Percentiles rank a stretch among this genome's conserved stretches.
Conservation (phyloP, 2,797 vertebrate species). For the Gallinago solitaria region DNA sequence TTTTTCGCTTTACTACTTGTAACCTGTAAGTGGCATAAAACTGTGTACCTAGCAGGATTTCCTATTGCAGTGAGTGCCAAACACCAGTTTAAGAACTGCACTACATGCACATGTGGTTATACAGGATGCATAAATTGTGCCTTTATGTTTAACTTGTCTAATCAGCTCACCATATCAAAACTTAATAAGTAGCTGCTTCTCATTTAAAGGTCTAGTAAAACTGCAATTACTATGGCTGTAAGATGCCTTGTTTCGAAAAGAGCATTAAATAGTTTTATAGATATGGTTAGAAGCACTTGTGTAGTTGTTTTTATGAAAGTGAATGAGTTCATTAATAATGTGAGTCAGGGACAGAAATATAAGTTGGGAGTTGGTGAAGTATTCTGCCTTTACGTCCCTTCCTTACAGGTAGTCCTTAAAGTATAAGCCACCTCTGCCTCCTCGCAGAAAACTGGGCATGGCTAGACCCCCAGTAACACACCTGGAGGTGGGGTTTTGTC, state of each 20-base stretch:
- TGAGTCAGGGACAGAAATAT: constrained; percentile 37
- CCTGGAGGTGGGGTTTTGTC: neutral
- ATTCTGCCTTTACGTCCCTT: neutral
- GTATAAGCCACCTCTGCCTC: neutral
- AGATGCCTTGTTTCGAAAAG: constrained; percentile 73
- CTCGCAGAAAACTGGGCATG: neutral
- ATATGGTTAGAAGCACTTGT: constrained; percentile 62
- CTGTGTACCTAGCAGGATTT: constrained; percentile 45
- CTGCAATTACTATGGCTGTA: constrained; percentile 59
- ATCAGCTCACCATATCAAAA: constrained; percentile 73
- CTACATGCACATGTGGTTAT: constrained; percentile 2
- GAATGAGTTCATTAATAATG: constrained; percentile 69
- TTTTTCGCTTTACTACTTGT: constrained; percentile 71
- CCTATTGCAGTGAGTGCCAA: neutral
- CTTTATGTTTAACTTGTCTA: constrained; percentile 71
- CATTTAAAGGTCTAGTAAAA: constrained; percentile 77
- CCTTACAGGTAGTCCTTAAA: neutral
- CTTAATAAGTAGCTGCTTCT: constrained; percentile 77
- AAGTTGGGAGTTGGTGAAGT: constrained; percentile 14
- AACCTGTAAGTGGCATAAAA: constrained; percentile 63
- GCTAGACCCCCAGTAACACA: neutral
- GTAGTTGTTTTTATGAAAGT: constrained; percentile 67
- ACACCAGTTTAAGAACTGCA: constrained; percentile 12
- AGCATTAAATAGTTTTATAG: constrained; percentile 75
- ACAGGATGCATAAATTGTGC: constrained; percentile 51